These are phyloP conservation scores for Aporrectodea caliginosa DNA, from an alignment of 1,140 invertebrate species.

Conservation along the genomic window DNA sequence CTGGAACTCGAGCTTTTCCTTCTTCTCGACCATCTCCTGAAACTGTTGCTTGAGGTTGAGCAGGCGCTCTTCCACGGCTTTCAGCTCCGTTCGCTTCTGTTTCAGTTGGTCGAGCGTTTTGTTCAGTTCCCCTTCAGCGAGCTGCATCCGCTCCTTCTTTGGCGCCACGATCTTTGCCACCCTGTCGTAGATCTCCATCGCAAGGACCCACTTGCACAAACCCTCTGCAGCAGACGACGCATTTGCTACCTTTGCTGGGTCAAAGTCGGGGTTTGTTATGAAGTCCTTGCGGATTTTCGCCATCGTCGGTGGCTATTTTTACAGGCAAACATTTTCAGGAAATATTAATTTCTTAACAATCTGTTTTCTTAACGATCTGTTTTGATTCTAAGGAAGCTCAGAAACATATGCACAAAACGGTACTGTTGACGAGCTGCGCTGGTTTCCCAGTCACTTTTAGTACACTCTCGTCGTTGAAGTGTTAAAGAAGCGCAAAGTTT, in stretches of 20 bases:
- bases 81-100: conserved; percentile 73
- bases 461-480: too few relatives aligned
- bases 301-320: conserved; percentile 69
- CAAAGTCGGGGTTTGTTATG: conserved; percentile 73
- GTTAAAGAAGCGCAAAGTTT: too few relatives aligned
- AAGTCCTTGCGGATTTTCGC: conserved; percentile 78
- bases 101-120: conserved; percentile 75
- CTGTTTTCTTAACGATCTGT: too few relatives aligned
- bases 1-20: conserved; percentile 57
- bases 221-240: conserved; percentile 67
- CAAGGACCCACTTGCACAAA: conserved; percentile 82
- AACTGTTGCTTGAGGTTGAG: conserved; percentile 59
- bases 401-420: too few relatives aligned
- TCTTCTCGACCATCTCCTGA: conserved; percentile 67
- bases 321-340: too few relatives aligned
- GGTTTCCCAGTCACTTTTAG: too few relatives aligned
- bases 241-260: conserved; percentile 76
- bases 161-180: conserved; percentile 66
- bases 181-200: conserved; percentile 81
- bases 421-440: too few relatives aligned
- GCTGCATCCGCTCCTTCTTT: conserved; percentile 56
- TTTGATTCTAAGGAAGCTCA: too few relatives aligned
- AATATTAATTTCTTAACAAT: too few relatives aligned
- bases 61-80: conserved; percentile 72
- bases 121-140: conserved; percentile 78